Conservation (phyloP, 2,797 vertebrate species). For the Acipenser ruthenus region DNA sequence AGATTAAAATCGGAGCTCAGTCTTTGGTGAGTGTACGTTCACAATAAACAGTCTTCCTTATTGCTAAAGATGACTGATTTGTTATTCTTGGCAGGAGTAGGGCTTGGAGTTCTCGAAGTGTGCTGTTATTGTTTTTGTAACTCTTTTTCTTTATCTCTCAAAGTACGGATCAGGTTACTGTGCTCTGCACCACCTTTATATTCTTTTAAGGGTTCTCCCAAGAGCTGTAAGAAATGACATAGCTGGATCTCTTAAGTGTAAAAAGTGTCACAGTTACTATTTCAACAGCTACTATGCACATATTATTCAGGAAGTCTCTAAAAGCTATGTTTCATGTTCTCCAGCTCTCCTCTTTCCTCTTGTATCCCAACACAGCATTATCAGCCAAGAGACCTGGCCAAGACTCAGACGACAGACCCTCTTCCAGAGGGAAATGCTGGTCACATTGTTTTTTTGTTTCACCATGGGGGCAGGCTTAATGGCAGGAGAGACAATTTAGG, state of each 20-base stretch:
- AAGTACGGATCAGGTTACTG: constrained; percentile 46
- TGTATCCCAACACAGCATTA: too few relatives aligned
- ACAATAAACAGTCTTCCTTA: constrained; percentile 12
- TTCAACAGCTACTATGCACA: too few relatives aligned
- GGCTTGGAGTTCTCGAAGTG: constrained; percentile 48
- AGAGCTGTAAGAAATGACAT: constrained; percentile 5
- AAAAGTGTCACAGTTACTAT: neutral
- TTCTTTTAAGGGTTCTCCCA: constrained; percentile 17
- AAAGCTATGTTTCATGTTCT: too few relatives aligned
- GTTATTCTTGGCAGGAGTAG: constrained; percentile 52
- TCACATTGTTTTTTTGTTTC: too few relatives aligned
- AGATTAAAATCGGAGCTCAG: constrained; percentile 22
- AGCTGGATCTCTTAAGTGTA: constrained; percentile 3
- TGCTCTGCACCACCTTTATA: constrained; percentile 24
- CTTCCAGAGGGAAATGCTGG: too few relatives aligned
- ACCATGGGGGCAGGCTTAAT: too few relatives aligned
- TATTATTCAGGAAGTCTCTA: too few relatives aligned
- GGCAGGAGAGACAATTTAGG: too few relatives aligned
- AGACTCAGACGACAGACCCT: too few relatives aligned
- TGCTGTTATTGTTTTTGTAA: constrained; percentile 61
- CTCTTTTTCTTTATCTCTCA: constrained; percentile 38
- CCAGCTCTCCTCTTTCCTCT: too few relatives aligned
- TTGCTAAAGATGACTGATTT: constrained; percentile 44
- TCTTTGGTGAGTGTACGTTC: neutral
- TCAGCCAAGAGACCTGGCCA: too few relatives aligned